Evolutionary conservation across 2,888 invertebrate species (phyloP), one percentile per base, ranked within the genome.

Genomic region (Heliconius ethilla): DNA sequence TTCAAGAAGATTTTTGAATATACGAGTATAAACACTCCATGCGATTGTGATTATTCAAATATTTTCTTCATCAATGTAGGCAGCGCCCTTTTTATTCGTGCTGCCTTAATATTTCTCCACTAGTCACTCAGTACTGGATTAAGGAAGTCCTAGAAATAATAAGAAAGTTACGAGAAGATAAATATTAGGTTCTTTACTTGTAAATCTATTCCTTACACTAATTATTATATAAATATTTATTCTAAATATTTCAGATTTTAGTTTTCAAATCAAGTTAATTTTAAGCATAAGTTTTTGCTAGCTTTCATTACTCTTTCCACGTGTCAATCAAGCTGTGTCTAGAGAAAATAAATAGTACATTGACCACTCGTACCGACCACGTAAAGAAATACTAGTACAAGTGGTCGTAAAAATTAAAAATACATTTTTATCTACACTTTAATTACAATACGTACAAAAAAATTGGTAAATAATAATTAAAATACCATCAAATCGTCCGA

Each of bases 291-390:
- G 3, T 69, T 69, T 69, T 69, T 69, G 69, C 40, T 25, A 40
- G 6, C 33, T 33, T 51, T 29, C 45, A 40, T 63, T 40, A 37
- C 25, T 25, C 29, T 13, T 37, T 67, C 37, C 55, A 51, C 33
- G 6, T 66, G 11, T 25, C 37, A 45, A 70, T 59, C 15, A 27
- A 25, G 27, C 59, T n/a, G 27, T 66, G n/a, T 37, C n/a, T 69
- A 59, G 3, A 45, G 55, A 59, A 55, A 77, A 74, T 75, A 65
- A 74, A 74, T 74, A 55, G 72, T 33, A 72, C 72, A 72, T 72
- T 72, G 72, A 70, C 55, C 72, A 72, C 69, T 18, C 33, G 59
- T 33, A n/a, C n/a, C n/a, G n/a, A n/a, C n/a, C n/a, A n/a, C n/a
- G 22, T 37, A 72, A 13, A 72, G 37, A 72, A 37, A 72, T 59